Base-by-base conservation (phyloP, 2,888 invertebrate genomes). In the Plemyria rubiginata region DNA sequence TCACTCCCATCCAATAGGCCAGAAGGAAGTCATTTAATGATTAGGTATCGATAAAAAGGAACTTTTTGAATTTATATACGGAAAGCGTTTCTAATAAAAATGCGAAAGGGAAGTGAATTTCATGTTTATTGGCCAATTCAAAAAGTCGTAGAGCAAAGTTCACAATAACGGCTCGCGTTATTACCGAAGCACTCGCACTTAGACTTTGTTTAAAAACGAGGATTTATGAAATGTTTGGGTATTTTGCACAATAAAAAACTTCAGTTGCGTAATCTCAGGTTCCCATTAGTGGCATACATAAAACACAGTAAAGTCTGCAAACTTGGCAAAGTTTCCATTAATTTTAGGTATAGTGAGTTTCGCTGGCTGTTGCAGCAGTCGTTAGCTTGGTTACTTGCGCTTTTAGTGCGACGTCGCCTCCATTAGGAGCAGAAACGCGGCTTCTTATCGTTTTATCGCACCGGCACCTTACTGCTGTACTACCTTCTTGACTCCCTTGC, bases 341-440 rank as follows among this genome's bases (percentile, higher is more conserved):
- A 81, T 80, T 82, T 52, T 72, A 73, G 71, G 66, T 66, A 63
- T 54, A 67, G 65, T 50, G 66, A 70, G 74, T 72, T 60, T 67
- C 67, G 65, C 76, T 73, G 74, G 77, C 80, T 82, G 84, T 85
- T 82, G 79, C 77, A 76, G 70, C 71, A 79, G 79, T 86, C 82
- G 81, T 85, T 83, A 82, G 79, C 79, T 80, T 70, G 74, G 77
- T 78, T 79, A 79, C 77, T 82, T 71, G 74, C 75, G 73, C 73
- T 76, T 73, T 75, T 76, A 70, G 62, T 70, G 65, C 68, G 67
- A 76, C 70, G 74, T 72, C 43, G 70, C 73, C 66, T 76, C 79
- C 80, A 81, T 83, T 83, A 80, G 72, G 74, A 71, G 66, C 72
- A 65, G 67, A 76, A 70, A 74, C 70, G 73, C 66, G 74, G 72